Percentiles rank a stretch among this genome's conserved stretches.
Evolutionary conservation across 2,888 invertebrate genomes (phyloP).

Genomic region (Tetheella fluctuosa): DNA sequence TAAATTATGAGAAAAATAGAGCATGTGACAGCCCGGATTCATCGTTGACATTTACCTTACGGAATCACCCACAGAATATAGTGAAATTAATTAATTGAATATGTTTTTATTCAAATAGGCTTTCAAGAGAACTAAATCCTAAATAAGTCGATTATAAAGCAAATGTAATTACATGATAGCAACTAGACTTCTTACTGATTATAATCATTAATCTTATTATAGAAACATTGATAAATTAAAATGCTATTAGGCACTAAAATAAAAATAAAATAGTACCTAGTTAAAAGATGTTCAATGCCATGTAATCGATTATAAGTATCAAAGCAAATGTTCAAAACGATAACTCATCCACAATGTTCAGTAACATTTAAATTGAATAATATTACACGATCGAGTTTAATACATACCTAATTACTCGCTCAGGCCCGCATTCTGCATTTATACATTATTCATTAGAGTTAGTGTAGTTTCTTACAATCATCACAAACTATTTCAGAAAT

Average conservation of each 20-base stretch:
- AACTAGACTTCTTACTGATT: neutral
- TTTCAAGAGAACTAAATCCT: too few relatives aligned
- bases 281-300: slow-evolving; percentile 22
- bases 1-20: too few relatives aligned
- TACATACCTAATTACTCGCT: slow-evolving; percentile 14
- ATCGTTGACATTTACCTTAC: too few relatives aligned
- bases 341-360: slow-evolving; percentile 18
- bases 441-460: slow-evolving; percentile 19
- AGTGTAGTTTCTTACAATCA: slow-evolving; percentile 9
- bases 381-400: slow-evolving; percentile 14
- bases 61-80: too few relatives aligned
- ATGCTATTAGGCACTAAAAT: neutral
- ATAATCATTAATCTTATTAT: neutral
- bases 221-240: slow-evolving; percentile 1
- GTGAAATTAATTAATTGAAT: too few relatives aligned
- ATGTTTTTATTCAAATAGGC: too few relatives aligned
- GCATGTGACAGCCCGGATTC: too few relatives aligned
- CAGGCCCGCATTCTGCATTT: slow-evolving; percentile 16
- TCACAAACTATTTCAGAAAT: slow-evolving; percentile 9
- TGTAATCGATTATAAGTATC: slow-evolving; percentile 12
- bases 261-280: neutral
- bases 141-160: neutral
- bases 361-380: slow-evolving; percentile 15
- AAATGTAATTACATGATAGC: neutral
- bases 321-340: slow-evolving; percentile 20